Evolutionary conservation across 2,113 vertebrate species (phyloP), one percentile per base, ranked within the genome.

Genomic region (Osmerus eperlanus): DNA sequence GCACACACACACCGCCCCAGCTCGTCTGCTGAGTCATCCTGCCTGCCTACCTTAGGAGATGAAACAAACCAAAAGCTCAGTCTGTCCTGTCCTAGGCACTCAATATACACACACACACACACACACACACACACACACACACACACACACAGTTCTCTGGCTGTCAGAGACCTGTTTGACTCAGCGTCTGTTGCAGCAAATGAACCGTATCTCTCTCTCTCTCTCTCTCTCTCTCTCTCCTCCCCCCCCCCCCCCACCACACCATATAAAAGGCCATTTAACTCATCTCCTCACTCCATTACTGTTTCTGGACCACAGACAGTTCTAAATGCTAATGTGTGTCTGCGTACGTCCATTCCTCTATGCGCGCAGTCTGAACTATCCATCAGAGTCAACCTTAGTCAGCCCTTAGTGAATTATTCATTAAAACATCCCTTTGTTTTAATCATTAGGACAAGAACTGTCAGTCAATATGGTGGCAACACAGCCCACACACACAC

Each of bases 301-400:
- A 65, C 61, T 70, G 25, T 23, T 28, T 23, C 19, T 2, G 52
- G 23, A 65, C 14, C 68, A 32, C 59, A 64, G 59, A 75, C 65
- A 3, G 59, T 62, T 76, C 63, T 67, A 74, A 61, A 76, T 83
- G 79, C 68, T 68, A 69, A 65, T 63, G 67, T 61, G 74, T 51
- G 51, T 59, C 58, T 73, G 16, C 18, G 23, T 28, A 25, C 25
- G 23, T 55, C 19, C 25, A 25, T 32, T 13, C 41, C 15, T 65
- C 28, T 23, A 14, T 25, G 47, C 25, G 21, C 25, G n/a, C 23
- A 28, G 29, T 9, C 28, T 12, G 47, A 15, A 16, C 16, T 47
- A 47, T 47, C 41, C 41, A 47, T 47, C 41, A 47, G 9, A 47
- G 41, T 2, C 41, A 47, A 11, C 41, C 41, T 47, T 47, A 47